Percentiles rank a stretch among this genome's conserved stretches.
Evolutionary conservation across 2,888 invertebrate genomes (phyloP).

Genomic region (Nemotelus pantherinus): DNA sequence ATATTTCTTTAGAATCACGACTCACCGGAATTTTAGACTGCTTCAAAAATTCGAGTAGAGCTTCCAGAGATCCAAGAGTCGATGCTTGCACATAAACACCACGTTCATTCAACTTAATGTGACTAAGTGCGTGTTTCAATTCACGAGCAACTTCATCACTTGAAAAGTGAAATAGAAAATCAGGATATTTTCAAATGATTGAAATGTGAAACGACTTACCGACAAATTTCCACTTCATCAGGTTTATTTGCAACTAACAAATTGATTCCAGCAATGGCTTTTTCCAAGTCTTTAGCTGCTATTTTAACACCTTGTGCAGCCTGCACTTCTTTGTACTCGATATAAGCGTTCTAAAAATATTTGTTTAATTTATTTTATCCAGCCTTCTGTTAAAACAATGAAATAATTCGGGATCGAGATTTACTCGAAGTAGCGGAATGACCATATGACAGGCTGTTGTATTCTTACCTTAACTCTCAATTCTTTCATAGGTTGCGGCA

Average conservation of each 20-base stretch:
- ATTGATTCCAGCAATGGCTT: conserved; percentile 96
- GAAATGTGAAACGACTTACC: conserved; percentile 62
- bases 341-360: conserved; percentile 80
- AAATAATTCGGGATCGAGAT: conserved; percentile 45
- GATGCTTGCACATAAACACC: conserved; percentile 99
- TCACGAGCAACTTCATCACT: conserved; percentile 89
- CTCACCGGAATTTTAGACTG: conserved; percentile 94
- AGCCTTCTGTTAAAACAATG: conserved; percentile 13
- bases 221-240: conserved; percentile 91
- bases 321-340: conserved; percentile 91
- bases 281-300: conserved; percentile 97
- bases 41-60: conserved; percentile 90
- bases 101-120: conserved; percentile 88
- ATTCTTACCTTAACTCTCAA: conserved; percentile 86
- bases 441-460: background rate
- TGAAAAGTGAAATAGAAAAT: conserved; percentile 52
- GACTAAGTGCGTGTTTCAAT: conserved; percentile 87
- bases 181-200: background rate
- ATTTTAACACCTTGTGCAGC: conserved; percentile 99
- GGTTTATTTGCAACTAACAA: conserved; percentile 89
- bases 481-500: conserved; percentile 98
- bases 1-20: conserved; percentile 53
- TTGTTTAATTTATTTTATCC: background rate
- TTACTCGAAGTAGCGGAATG: background rate
- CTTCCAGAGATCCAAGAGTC: conserved; percentile 98